Evolutionary conservation across 2,113 vertebrate species (phyloP).

Genomic region (Siphamia tubifer): DNA sequence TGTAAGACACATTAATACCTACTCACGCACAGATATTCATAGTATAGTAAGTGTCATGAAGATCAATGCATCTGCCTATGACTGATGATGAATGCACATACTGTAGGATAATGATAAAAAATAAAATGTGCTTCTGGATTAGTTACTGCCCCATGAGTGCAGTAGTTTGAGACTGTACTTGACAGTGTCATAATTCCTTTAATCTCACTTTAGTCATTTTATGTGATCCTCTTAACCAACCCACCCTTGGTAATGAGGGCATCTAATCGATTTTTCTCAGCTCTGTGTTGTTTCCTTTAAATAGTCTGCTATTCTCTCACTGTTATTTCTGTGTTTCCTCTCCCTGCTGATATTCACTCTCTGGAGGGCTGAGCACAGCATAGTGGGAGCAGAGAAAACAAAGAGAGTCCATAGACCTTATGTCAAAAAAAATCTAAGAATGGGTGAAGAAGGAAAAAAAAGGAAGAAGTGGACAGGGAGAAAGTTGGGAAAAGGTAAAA

Average conservation of each 20-base stretch:
- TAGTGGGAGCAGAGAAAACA: conserved; percentile 20
- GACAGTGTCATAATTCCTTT: conserved; percentile 7
- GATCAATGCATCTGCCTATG: too few species aligned
- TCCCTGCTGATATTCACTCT: neutral
- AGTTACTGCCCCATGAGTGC: neutral
- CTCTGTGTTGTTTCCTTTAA: conserved; percentile 16
- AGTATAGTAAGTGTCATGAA: too few species aligned
- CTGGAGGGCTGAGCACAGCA: neutral
- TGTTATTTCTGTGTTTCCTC: conserved; percentile 6
- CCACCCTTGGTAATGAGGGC: conserved; percentile 5
- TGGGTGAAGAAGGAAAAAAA: neutral
- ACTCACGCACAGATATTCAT: too few species aligned
- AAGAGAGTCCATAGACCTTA: conserved; percentile 25
- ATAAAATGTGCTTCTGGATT: neutral
- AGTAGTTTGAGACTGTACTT: conserved; percentile 1
- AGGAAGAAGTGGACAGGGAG: conserved; percentile 23
- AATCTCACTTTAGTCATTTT: conserved; percentile 33
- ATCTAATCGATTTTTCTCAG: conserved; percentile 35
- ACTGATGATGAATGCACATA: too few species aligned
- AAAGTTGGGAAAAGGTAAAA: conserved; percentile 14
- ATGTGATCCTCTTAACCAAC: conserved; percentile 39
- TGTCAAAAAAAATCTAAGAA: conserved; percentile 25
- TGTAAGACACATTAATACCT: too few species aligned
- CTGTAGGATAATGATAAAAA: too few species aligned
- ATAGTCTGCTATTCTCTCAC: neutral